A percentile compares a stretch with the other conserved stretches of the same genome.
phyloP scores from a whole-genome alignment of 2,888 invertebrate species.

The Hemaris fuciformis region DNA sequence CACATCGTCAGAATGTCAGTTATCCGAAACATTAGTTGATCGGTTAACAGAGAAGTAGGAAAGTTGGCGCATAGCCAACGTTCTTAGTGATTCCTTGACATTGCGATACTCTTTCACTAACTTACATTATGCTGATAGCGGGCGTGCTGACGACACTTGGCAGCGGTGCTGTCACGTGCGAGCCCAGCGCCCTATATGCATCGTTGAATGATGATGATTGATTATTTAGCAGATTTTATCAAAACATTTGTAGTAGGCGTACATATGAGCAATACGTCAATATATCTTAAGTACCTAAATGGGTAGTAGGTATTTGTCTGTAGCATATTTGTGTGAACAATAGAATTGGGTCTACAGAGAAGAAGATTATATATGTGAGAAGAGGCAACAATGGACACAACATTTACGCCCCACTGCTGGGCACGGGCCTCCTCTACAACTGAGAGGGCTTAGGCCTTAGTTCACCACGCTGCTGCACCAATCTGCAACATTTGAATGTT shows the following conservation, averaged over 20 bases:
- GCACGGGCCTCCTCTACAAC: too few species aligned
- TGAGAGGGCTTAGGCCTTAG: too few species aligned
- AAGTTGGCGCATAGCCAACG: background rate
- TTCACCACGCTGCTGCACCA: too few species aligned
- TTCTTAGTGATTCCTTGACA: background rate
- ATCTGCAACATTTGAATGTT: too few species aligned
- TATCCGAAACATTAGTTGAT: background rate
- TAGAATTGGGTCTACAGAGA: too few species aligned
- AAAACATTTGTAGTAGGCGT: background rate
- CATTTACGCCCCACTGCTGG: too few species aligned
- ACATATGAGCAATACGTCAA: too few species aligned
- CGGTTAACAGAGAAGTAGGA: background rate
- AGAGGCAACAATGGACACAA: too few species aligned
- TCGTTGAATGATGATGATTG: background rate
- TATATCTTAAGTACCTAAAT: too few species aligned
- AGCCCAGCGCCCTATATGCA: background rate
- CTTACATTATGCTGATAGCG: background rate
- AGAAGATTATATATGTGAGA: too few species aligned
- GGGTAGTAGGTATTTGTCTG: too few species aligned
- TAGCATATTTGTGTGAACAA: too few species aligned
- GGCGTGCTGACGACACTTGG: background rate
- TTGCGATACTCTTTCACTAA: constrained; percentile 4
- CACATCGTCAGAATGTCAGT: background rate
- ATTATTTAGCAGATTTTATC: background rate
- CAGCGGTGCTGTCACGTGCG: background rate